A percentile compares a stretch with the other conserved stretches of the same genome.
phyloP scores from a whole-genome alignment of 2,888 invertebrate species.

The Zootermopsis nevadensis region DNA sequence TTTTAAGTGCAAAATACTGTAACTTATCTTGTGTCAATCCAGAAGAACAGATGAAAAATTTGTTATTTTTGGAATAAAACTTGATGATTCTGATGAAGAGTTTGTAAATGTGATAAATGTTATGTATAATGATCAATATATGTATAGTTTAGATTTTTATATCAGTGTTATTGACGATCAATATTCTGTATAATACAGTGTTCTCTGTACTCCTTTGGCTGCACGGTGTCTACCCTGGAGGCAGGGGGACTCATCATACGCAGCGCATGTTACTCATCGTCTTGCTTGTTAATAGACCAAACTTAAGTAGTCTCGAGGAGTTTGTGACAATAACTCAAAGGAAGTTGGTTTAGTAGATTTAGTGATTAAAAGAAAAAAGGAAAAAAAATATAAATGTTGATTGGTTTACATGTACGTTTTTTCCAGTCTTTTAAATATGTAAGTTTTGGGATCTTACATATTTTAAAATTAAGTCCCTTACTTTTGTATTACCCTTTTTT shows the following conservation, averaged over 20 bases:
- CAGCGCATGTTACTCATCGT: slow-evolving; percentile 13
- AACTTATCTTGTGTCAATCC: slow-evolving; percentile 3
- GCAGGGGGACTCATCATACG: background rate
- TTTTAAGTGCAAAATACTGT: background rate
- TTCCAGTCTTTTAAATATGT: slow-evolving; percentile 29
- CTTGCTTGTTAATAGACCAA: slow-evolving; percentile 34
- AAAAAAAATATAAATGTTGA: slow-evolving; percentile 11
- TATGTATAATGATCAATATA: slow-evolving; percentile 15
- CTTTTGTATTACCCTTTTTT: slow-evolving; percentile 4
- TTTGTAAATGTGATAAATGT: slow-evolving; percentile 9
- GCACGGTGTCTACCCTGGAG: background rate
- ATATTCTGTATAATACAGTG: slow-evolving; percentile 6
- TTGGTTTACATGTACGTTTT: slow-evolving; percentile 22
- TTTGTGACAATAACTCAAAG: slow-evolving; percentile 42
- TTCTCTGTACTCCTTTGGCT: background rate
- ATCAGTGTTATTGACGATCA: slow-evolving; percentile 16
- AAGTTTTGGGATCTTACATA: slow-evolving; percentile 8
- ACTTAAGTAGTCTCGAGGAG: slow-evolving; percentile 16
- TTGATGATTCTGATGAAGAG: slow-evolving; percentile 10
- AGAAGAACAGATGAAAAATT: slow-evolving; percentile 13
- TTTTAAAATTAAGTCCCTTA: slow-evolving; percentile 15
- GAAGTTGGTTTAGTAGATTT: slow-evolving; percentile 11
- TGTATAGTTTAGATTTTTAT: slow-evolving; percentile 33
- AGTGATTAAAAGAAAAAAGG: background rate
- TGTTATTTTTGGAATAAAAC: slow-evolving; percentile 19